Base-by-base conservation (phyloP, 2,113 vertebrate genomes). In the Misgurnus mizolepis region DNA sequence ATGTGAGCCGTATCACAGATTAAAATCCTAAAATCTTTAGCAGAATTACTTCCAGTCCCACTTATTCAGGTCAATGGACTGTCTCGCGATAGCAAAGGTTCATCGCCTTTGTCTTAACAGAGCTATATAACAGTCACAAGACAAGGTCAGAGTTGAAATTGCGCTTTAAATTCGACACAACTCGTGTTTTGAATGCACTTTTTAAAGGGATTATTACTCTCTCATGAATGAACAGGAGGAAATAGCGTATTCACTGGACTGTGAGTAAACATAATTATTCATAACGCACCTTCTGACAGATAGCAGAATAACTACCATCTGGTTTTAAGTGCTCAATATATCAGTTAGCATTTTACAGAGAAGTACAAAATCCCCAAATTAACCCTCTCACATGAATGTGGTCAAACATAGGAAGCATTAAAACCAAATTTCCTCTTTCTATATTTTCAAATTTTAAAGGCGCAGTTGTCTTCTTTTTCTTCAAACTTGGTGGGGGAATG, bases 381-480 rank as follows among this genome's bases (percentile, higher is more conserved):
- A 75, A 64, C 58, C 22, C 7, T 34, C 27, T 62, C 3, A 76
- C 83, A 82, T 84, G 68, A 79, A 84, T 62, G 39, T 7, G 65
- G 70, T 74, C 76, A 82, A 66, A 70, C 76, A 78, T 69, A 85
- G 83, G 80, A 85, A 85, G 76, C n/a, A 76, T 60, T 15, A 39
- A 61, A 56, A 45, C 14, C n/a, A 18, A 18, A 58, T 56, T 82
- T 64, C 71, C 39, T 65, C 70, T 82, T 81, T 82, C 49, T 75
- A 34, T 65, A 67, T 40, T 84, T 56, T 69, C 22, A 50, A 77
- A 60, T 58, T 66, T 69, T 9, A 47, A 22, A 79, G 65, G 77
- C 62, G n/a, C 15, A 49, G n/a, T 40, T 9, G 64, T 84, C 58
- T 50, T 47, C 10, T 34, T 18, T 84, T 82, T 74, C 74, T 74